Evolutionary conservation across 2,888 invertebrate genomes (phyloP), one percentile per base, ranked within the genome.

Genomic region (Xylophagus ater): DNA sequence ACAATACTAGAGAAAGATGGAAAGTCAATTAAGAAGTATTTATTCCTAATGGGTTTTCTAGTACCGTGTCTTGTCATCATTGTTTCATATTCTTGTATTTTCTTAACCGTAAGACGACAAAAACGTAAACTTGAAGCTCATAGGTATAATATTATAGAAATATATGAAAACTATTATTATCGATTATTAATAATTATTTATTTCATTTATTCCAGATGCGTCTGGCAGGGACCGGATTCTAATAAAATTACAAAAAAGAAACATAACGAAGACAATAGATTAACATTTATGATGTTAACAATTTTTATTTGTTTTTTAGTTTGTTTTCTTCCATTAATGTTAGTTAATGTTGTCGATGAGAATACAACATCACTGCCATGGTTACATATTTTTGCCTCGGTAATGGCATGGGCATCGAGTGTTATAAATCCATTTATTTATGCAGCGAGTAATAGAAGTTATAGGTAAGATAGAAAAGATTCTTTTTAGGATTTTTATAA

Each of bases 341-440:
- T 90, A 49, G 84, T 81, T 58, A 90, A 90, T 63, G 87, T 90
- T 4, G 74, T 85, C 10, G 87, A 87, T 58, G 87, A 88, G 56
- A 72, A 78, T 46, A 77, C 79, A 31, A 67, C 67, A 15, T 73
- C 66, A 4, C 74, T 72, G 52, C 87, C 89, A 4, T 74, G 76
- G 63, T 62, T 87, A 1, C 88, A 90, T 57, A 78, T 89, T 44
- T 68, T 87, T 39, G 84, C 87, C 1, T 88, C 88, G 0, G 76
- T 89, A 36, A 68, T 88, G 47, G 87, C 89, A 1, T 92, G 90
- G 87, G 83, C 86, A 0, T 88, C 89, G 0, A 82, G 87, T 43
- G 88, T 89, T 35, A 73, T 89, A 49, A 92, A 92, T 65, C 90
- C 90, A 0, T 72, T 90, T 45, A 87, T 90, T 48, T 92, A 92